These are phyloP conservation scores for Nycticryphes semicollaris DNA, from an alignment of 2,113 vertebrate genomes.

Conservation along the genomic window DNA sequence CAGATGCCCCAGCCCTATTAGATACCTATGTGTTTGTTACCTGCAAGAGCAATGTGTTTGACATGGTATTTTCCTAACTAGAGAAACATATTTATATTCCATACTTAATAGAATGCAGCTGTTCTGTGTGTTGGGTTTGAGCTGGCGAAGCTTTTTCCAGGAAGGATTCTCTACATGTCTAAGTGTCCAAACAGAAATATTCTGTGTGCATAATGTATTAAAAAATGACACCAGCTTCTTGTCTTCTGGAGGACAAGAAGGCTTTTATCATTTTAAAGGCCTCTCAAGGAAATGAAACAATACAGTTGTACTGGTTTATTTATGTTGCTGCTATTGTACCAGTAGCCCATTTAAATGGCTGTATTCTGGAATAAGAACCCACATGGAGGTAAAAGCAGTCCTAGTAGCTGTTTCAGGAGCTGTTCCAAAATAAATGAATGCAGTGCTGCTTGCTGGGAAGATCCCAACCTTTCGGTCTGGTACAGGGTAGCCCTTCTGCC, in stretches of 20 bases:
- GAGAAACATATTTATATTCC: background rate
- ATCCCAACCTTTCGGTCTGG: background rate
- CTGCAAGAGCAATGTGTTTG: background rate
- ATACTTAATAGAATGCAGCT: background rate
- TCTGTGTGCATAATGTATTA: slow-evolving; percentile 26
- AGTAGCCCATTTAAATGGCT: background rate
- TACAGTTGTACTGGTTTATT: slow-evolving; percentile 9
- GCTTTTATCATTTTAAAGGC: slow-evolving; percentile 37
- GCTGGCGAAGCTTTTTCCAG: background rate
- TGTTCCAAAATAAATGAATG: background rate
- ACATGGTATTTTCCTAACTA: background rate
- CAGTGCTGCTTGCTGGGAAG: background rate
- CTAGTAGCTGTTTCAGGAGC: background rate
- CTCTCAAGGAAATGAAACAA: slow-evolving; percentile 16
- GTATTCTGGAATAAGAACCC: background rate
- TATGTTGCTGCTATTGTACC: background rate
- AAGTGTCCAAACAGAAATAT: slow-evolving; percentile 36
- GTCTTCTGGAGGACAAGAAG: background rate
- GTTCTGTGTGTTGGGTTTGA: background rate
- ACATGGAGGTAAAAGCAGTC: background rate
- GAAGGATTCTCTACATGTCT: background rate
- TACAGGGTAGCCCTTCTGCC: background rate
- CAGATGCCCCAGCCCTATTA: background rate
- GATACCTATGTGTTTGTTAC: background rate
- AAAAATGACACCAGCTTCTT: slow-evolving; percentile 25